Evolutionary conservation across 2,113 vertebrate genomes (phyloP).

Genomic region (Gambusia affinis): DNA sequence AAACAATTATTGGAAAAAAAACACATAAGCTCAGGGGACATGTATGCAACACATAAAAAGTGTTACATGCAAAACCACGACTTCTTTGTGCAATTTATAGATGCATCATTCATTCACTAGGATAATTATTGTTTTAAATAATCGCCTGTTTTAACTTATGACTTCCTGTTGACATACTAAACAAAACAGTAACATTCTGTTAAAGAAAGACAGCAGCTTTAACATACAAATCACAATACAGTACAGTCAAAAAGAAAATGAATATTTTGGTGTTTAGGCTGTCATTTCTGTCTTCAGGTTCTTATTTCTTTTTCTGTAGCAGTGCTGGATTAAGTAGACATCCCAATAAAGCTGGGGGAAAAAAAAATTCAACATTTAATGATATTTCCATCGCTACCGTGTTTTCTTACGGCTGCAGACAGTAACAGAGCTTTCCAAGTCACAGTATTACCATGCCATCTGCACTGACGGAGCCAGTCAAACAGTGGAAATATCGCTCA

Average conservation of each 20-base stretch:
- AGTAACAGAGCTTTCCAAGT: slow-evolving; percentile 6
- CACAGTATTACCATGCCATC: slow-evolving; percentile 15
- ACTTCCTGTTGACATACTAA: not conserved
- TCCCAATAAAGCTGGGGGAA: slow-evolving; percentile 1
- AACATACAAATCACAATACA: too few relatives aligned
- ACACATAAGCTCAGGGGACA: too few relatives aligned
- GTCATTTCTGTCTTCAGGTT: not conserved
- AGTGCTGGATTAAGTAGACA: slow-evolving; percentile 3
- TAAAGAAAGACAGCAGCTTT: too few relatives aligned
- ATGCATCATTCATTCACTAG: not conserved
- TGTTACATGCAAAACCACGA: too few relatives aligned
- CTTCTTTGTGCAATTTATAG: too few relatives aligned
- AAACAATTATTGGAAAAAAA: too few relatives aligned
- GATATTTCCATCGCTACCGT: slow-evolving; percentile 67
- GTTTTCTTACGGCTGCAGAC: slow-evolving; percentile 25
- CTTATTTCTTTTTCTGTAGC: not conserved
- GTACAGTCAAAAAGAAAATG: not conserved
- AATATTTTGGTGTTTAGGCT: not conserved
- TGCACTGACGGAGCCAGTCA: slow-evolving; percentile 23
- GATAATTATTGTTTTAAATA: not conserved
- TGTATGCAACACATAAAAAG: too few relatives aligned
- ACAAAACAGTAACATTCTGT: not conserved
- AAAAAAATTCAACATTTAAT: slow-evolving; percentile 37
- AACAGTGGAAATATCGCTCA: not conserved
- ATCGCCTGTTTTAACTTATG: not conserved